Evolutionary conservation across 1,140 invertebrate species (phyloP).

Genomic region (Leptinotarsa lineolata): DNA sequence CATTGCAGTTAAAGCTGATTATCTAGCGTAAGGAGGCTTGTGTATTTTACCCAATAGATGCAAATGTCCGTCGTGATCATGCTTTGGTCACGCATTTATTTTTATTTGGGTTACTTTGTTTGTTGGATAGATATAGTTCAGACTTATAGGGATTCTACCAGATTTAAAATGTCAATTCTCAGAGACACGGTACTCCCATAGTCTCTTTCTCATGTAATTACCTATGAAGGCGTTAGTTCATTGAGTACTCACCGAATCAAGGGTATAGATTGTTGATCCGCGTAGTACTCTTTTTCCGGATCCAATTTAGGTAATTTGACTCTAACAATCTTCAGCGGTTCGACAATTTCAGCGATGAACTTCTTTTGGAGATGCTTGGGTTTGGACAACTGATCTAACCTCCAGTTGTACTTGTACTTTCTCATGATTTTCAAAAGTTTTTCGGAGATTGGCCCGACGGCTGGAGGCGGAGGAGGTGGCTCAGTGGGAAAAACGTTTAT

Average conservation of each 20-base stretch:
- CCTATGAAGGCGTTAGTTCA: neutral
- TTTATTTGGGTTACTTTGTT: too few species aligned
- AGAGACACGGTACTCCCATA: neutral
- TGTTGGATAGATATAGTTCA: too few species aligned
- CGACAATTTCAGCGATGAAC: slow-evolving; percentile 14
- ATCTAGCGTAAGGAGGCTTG: too few species aligned
- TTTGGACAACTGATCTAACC: slow-evolving; percentile 34
- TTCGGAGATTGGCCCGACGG: slow-evolving; percentile 17
- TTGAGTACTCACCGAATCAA: neutral
- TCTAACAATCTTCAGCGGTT: neutral
- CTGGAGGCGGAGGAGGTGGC: slow-evolving; percentile 6
- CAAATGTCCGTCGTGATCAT: too few species aligned
- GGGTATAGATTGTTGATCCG: slow-evolving; percentile 37
- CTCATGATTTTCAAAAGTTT: slow-evolving; percentile 34
- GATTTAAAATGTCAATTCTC: neutral
- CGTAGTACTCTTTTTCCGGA: slow-evolving; percentile 29
- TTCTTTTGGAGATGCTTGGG: slow-evolving; percentile 22
- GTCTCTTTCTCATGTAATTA: neutral
- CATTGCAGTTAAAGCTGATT: too few species aligned
- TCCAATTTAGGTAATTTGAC: slow-evolving; percentile 11
- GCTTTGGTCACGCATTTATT: too few species aligned
- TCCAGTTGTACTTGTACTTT: slow-evolving; percentile 42
- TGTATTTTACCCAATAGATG: too few species aligned
- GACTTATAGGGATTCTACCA: too few species aligned
- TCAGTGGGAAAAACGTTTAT: slow-evolving; percentile 12